Evolutionary conservation across 2,797 vertebrate species (phyloP), one percentile per base, ranked within the genome.

Genomic region (Muscicapa striata): DNA sequence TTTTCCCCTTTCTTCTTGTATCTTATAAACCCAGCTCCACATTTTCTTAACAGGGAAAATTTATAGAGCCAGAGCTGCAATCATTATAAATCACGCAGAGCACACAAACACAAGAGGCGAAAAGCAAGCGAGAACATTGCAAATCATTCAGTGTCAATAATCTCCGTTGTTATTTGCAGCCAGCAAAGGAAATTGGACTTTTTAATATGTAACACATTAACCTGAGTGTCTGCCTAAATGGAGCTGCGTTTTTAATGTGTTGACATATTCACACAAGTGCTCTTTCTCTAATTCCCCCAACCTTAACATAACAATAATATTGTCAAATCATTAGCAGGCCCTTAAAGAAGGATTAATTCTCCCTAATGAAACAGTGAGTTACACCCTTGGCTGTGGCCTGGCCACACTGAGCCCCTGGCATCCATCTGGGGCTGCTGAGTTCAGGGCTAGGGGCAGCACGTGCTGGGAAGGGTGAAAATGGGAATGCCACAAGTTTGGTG

Each of bases 131-230:
- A 68, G 69, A 87, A 76, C 79, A 29, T 46, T 78, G 76, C 84
- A 94, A 93, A 95, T 95, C 92, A 93, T 83, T 93, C 90, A 72
- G 82, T 77, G 89, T 95, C 95, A 95, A 95, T 94, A 94, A 85
- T 68, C 91, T 29, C 19, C 2, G 48, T 55, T 80, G 84, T 78
- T 95, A 77, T 87, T 95, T 95, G 91, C 62, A 94, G 92, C 87
- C 87, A 93, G 92, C 84, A 69, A 87, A 93, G 93, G 94, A 92
- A 97, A 95, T 92, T 89, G 92, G 90, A 89, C 84, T 93, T 95
- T 95, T 96, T 94, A 97, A 94, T 95, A 91, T 87, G 92, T 94
- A 95, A 91, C 92, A 95, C 95, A 95, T 96, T 96, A 97, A 94
- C 87, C 91, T 87, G 81, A 95, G 94, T 64, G 86, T 85, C 93